Conservation (phyloP, 2,797 vertebrate species). For the Hephaestus fuliginosus region DNA sequence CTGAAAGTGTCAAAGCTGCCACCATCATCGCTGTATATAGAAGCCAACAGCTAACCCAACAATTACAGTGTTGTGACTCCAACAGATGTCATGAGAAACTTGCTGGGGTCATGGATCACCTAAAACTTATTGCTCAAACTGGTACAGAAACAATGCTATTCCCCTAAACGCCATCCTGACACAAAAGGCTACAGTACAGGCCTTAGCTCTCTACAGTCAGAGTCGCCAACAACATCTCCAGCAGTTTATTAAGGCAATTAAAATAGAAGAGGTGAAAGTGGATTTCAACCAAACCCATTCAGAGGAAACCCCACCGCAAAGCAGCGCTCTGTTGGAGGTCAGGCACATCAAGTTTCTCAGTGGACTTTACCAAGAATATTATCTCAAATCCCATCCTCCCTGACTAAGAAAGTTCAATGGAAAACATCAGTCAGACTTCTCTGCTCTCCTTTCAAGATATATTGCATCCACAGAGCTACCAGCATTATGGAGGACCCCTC, state of each 20-base stretch:
- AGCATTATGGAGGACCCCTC: background rate
- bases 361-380: background rate
- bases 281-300: background rate
- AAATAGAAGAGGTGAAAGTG: background rate
- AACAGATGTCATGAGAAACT: background rate
- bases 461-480: background rate
- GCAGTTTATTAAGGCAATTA: no score
- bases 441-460: background rate
- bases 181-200: background rate
- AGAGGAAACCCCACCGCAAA: background rate
- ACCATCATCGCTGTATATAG: background rate
- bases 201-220: background rate
- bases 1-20: background rate
- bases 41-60: background rate
- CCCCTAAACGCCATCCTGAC: background rate
- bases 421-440: constrained; percentile 1
- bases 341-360: background rate
- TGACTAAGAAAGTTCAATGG: no score
- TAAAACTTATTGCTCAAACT: background rate
- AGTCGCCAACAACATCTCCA: background rate
- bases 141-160: background rate
- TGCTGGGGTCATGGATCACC: background rate
- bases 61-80: background rate
- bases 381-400: background rate
- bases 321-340: background rate